Percentiles rank a stretch among this genome's conserved stretches.
These are phyloP conservation scores for Limnodromus scolopaceus DNA, from an alignment of 2,797 vertebrate species.

Conservation along the genomic window DNA sequence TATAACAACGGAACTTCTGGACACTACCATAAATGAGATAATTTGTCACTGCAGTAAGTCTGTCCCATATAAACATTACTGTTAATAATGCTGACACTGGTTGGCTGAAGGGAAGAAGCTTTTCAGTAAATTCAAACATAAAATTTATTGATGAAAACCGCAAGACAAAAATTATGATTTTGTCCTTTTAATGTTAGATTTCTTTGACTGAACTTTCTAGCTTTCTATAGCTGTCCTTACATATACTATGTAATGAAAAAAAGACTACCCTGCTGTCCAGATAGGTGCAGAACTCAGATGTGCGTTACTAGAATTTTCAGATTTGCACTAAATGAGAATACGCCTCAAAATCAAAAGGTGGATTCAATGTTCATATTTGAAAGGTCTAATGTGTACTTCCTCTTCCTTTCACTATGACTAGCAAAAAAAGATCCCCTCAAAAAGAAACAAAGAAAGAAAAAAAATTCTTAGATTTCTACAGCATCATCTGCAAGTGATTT, in stretches of 20 bases:
- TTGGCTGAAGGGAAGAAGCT: slow-evolving; percentile 9
- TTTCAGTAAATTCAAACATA: not conserved
- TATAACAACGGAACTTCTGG: slow-evolving; percentile 21
- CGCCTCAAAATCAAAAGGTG: not conserved
- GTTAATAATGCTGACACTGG: not conserved
- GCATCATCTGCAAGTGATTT: not conserved
- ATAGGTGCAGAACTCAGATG: not conserved
- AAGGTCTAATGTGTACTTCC: not conserved
- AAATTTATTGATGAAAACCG: not conserved
- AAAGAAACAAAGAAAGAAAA: not conserved
- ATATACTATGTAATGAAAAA: not conserved
- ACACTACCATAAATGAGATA: slow-evolving; percentile 14
- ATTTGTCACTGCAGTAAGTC: slow-evolving; percentile 23
- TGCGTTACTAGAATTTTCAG: not conserved
- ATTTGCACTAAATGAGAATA: not conserved
- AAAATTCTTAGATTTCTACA: not conserved
- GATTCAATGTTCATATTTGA: not conserved
- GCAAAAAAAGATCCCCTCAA: not conserved
- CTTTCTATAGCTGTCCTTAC: not conserved
- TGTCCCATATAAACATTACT: not conserved
- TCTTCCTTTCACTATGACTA: not conserved
- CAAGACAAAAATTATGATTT: not conserved
- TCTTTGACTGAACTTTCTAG: not conserved
- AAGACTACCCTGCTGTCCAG: not conserved
- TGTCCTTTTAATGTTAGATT: not conserved